A percentile compares a stretch with the other conserved stretches of the same genome.
Conservation (phyloP, 2,797 vertebrate genomes). For the Furcifer pardalis region DNA sequence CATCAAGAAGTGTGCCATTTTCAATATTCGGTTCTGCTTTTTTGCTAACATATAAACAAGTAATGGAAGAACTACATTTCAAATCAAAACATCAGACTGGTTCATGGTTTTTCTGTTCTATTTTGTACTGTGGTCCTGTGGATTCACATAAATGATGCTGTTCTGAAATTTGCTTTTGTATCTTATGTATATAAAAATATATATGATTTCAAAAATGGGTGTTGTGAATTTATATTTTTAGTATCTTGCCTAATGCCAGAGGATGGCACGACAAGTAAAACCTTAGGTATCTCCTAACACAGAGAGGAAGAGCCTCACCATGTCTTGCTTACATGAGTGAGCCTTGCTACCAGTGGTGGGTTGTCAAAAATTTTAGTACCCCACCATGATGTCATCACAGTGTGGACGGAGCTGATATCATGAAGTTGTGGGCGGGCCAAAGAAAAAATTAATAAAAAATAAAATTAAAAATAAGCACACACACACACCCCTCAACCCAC, state of each 20-base stretch:
- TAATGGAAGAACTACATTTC: conserved; percentile 45
- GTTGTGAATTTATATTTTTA: background rate
- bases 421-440: no score
- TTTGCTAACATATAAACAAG: conserved; percentile 52
- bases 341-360: no score
- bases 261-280: background rate
- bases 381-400: no score
- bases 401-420: no score
- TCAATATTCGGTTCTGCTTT: conserved; percentile 64
- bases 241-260: background rate
- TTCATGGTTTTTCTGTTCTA: conserved; percentile 58
- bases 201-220: conserved; percentile 58
- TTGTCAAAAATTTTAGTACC: no score
- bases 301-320: background rate
- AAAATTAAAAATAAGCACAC: no score
- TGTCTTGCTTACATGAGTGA: background rate
- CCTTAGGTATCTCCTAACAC: background rate
- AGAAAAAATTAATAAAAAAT: no score
- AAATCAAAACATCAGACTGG: conserved; percentile 12
- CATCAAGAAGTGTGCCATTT: conserved; percentile 64
- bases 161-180: conserved; percentile 79
- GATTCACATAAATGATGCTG: conserved; percentile 74
- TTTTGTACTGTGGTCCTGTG: conserved; percentile 76
- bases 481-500: no score
- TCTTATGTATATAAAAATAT: conserved; percentile 80